Base-by-base conservation (phyloP, 2,113 vertebrate genomes). In the Labrus mixtus region DNA sequence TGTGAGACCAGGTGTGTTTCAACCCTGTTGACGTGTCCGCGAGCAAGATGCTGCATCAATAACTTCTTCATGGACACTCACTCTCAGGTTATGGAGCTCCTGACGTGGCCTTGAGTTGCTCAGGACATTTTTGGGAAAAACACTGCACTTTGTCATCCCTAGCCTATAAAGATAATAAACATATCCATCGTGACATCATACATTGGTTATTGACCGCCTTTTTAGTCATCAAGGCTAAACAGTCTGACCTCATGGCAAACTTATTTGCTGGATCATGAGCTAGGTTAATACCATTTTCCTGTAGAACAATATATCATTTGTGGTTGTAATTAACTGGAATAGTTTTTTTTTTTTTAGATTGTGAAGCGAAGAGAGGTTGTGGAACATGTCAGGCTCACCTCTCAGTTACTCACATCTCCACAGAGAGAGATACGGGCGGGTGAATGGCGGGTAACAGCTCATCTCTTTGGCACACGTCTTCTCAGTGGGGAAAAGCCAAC, bases 11-110 rank as follows among this genome's bases (percentile, higher is more conserved):
- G 78, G 8, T 33, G 67, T n/a, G 37, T 56, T 6, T 58, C 67
- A 63, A 69, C 58, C 4, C 5, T 9, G 45, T 13, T 70, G 73
- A 79, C 41, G 22, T 19, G 46, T 48, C 46, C 46, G 2, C 19
- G 46, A 48, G 17, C 16, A 48, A 48, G 16, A 13, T 81, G 78
- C 81, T 82, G 78, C 76, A 79, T 82, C 78, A 71, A 59, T 63
- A 76, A 63, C 63, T 64, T 71, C 63, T 66, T n/a, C 68, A 33
- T 75, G 63, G 68, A 89, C 75, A 36, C n/a, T 41, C 41, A 36
- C 22, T 75, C n/a, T 39, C 3, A 15, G 33, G 43, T 50, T 58
- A 8, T 37, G 22, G 41, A 57, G 0, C 45, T 46, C 45, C 39
- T 41, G 39, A 41, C 10, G 39, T 41, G 39, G 39, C 39, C 39